phyloP scores from a whole-genome alignment of 2,797 vertebrate genomes.

The Threskiornis aethiopicus region DNA sequence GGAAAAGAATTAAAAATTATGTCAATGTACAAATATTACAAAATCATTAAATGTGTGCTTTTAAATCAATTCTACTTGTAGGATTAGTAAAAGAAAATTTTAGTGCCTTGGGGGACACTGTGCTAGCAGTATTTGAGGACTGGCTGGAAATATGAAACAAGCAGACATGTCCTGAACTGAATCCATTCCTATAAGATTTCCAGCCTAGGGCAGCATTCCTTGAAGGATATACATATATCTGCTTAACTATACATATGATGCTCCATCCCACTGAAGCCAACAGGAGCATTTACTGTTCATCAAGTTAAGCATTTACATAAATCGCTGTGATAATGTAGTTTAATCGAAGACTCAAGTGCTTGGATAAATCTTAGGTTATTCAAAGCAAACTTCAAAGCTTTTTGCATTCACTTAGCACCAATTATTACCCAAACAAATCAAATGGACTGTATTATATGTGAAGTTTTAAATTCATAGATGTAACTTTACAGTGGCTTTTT shows the following conservation, averaged over 20 bases:
- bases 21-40: neutral
- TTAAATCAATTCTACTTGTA: conserved; percentile 31
- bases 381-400: conserved; percentile 49
- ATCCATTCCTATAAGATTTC: conserved; percentile 46
- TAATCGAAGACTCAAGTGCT: neutral
- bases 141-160: conserved; percentile 56
- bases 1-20: conserved; percentile 17
- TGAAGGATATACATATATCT: conserved; percentile 47
- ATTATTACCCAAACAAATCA: conserved; percentile 49
- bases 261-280: conserved; percentile 16
- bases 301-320: conserved; percentile 53
- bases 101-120: neutral
- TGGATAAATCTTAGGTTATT: conserved; percentile 46
- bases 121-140: neutral
- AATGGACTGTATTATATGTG: neutral
- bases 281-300: conserved; percentile 24
- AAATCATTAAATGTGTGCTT: conserved; percentile 35
- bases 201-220: conserved; percentile 60
- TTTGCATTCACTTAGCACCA: neutral
- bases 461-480: neutral
- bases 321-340: conserved; percentile 45
- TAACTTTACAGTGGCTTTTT: neutral
- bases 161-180: conserved; percentile 50
- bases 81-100: conserved; percentile 13
- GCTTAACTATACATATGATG: neutral